Base-by-base conservation (phyloP, 2,113 vertebrate species). In the Xyrauchen texanus region DNA sequence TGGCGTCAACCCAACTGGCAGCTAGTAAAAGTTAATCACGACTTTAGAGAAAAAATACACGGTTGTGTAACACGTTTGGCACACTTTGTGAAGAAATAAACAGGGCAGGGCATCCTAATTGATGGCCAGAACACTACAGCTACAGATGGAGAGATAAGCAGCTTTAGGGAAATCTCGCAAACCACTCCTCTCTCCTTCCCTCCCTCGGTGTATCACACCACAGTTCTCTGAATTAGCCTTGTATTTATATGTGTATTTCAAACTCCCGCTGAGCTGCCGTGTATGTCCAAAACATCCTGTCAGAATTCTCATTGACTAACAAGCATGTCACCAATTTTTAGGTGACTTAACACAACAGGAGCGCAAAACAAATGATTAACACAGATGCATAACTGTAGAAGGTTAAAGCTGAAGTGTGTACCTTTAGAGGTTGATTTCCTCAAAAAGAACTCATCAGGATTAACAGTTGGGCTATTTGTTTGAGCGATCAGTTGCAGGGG, bases 71-170 rank as follows among this genome's bases (percentile, higher is more conserved):
- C 63, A 55, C 45, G 66, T 70, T 57, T 78, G 74, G 81, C 73
- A 58, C 76, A 83, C 52, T 65, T 55, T 87, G 78, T 87, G 81
- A 58, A 67, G 21, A 83, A 75, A 85, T 65, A 69, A 82, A 85
- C 81, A 65, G 16, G 34, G 55, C 82, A 87, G 85, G 83, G 86
- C 87, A 87, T 89, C 82, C 84, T 85, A 88, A 82, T 83, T 86
- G 86, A 81, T 82, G 77, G 77, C 79, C 75, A 77, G 82, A 90
- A 81, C 81, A 84, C 89, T 90, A 77, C 78, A 83, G 87, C 82
- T 89, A 87, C 87, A 90, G 88, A 90, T 87, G 79, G 70, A 82
- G 70, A 88, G 88, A 90, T 91, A 89, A 91, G 91, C 86, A 88
- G 85, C 81, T 88, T 82, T 82, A 80, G 74, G 49, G 6, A 7